Percentiles rank a stretch among this genome's conserved stretches.
Conservation (phyloP, 2,797 vertebrate genomes). For the Sebastes oblongus region DNA sequence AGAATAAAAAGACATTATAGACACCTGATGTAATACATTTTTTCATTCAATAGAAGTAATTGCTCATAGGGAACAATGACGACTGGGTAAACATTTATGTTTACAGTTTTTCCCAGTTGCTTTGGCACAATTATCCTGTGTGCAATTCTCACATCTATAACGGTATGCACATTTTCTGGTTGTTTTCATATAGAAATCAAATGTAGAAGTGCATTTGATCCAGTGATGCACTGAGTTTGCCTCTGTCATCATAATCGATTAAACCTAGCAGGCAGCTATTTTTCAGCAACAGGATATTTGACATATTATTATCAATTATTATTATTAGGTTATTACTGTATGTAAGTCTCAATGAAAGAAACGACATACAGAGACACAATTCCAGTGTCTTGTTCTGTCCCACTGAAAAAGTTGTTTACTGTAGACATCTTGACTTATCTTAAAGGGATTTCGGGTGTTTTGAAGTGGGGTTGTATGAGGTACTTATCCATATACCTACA, state of each 20-base stretch:
- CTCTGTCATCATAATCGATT: neutral
- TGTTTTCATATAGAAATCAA: neutral
- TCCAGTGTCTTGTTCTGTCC: neutral
- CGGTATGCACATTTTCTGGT: neutral
- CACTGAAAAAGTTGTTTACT: neutral
- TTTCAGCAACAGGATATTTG: neutral
- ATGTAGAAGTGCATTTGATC: neutral
- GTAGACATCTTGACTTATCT: neutral
- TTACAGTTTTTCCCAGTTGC: neutral
- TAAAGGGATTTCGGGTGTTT: no score
- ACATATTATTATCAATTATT: neutral
- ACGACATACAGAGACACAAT: neutral
- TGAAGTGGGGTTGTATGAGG: no score
- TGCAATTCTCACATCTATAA: neutral
- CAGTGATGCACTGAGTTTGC: neutral
- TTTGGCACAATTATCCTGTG: neutral
- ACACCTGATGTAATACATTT: neutral
- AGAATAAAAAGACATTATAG: neutral
- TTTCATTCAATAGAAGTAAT: neutral
- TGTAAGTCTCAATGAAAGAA: neutral
- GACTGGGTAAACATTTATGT: neutral
- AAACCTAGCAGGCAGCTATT: neutral
- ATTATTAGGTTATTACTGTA: neutral
- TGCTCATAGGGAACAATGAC: neutral
- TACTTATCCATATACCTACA: no score